Evolutionary conservation across 2,888 invertebrate species (phyloP).

Genomic region (Eupithecia subumbrata): DNA sequence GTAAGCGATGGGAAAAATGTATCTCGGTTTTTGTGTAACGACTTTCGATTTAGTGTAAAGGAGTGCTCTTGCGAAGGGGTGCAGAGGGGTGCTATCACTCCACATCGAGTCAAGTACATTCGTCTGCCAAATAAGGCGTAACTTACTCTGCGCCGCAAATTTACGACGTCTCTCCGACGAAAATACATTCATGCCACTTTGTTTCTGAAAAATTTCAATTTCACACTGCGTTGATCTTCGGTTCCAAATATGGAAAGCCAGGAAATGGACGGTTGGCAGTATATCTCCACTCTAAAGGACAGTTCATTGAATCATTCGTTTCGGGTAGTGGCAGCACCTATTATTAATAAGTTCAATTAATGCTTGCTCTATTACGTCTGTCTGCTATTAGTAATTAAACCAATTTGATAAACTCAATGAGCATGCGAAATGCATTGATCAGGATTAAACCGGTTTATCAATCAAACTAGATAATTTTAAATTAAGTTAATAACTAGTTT

Average conservation of each 20-base stretch:
- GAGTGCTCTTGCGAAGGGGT: constrained; percentile 75
- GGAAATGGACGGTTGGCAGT: constrained; percentile 31
- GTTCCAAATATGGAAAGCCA: constrained; percentile 47
- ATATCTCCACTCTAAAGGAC: neutral
- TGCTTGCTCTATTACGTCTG: neutral
- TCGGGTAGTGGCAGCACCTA: neutral
- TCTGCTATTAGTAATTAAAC: neutral
- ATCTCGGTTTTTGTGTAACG: constrained; percentile 78
- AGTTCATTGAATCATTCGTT: neutral
- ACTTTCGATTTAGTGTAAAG: constrained; percentile 78
- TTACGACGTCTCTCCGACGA: constrained; percentile 64
- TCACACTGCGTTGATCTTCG: constrained; percentile 64
- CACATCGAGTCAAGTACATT: constrained; percentile 70
- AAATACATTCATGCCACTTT: constrained; percentile 60
- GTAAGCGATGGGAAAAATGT: constrained; percentile 71
- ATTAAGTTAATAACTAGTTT: constrained; percentile 29
- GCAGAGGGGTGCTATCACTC: constrained; percentile 71
- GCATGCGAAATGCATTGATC: constrained; percentile 49
- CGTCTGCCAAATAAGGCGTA: constrained; percentile 78
- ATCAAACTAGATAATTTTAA: constrained; percentile 47
- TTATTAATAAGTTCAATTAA: neutral
- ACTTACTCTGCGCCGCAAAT: constrained; percentile 66
- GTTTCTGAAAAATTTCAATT: constrained; percentile 72
- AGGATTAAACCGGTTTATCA: constrained; percentile 47
- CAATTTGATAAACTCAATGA: neutral